phyloP scores from a whole-genome alignment of 2,888 invertebrate species.

The Suillia variegata region DNA sequence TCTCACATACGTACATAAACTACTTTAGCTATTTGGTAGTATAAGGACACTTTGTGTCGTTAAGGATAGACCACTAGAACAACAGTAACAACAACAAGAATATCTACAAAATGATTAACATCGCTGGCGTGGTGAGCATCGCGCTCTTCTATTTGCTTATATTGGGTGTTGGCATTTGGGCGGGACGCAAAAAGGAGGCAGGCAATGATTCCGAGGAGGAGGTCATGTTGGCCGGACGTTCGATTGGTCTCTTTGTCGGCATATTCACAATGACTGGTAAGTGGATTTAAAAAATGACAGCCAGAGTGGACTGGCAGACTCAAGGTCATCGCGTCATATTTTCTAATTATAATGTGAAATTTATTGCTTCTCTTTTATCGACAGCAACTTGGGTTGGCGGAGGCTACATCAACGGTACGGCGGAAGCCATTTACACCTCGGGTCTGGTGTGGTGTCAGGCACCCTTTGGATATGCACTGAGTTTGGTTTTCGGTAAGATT shows the following conservation, averaged over 20 bases:
- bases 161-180: slow-evolving; percentile 96
- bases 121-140: slow-evolving; percentile 92
- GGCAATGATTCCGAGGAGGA: slow-evolving; percentile 94
- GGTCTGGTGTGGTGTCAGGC: slow-evolving; percentile 98
- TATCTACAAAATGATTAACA: slow-evolving; percentile 74
- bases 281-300: slow-evolving; percentile 24
- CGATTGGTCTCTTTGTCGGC: slow-evolving; percentile 95
- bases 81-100: not conserved
- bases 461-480: slow-evolving; percentile 97
- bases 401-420: slow-evolving; percentile 98
- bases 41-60: too few relatives aligned
- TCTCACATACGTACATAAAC: too few relatives aligned
- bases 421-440: slow-evolving; percentile 92
- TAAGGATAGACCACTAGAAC: not conserved
- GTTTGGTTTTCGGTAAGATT: slow-evolving; percentile 86
- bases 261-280: slow-evolving; percentile 99
- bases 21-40: too few relatives aligned
- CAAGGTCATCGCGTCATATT: not conserved
- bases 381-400: slow-evolving; percentile 99
- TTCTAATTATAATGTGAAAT: not conserved
- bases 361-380: slow-evolving; percentile 23
- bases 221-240: slow-evolving; percentile 97
- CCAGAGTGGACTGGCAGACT: not conserved
- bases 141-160: slow-evolving; percentile 95
- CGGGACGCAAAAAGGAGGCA: slow-evolving; percentile 87